phyloP scores from a whole-genome alignment of 2,888 invertebrate genomes.

The Lasioglossum marginatum region DNA sequence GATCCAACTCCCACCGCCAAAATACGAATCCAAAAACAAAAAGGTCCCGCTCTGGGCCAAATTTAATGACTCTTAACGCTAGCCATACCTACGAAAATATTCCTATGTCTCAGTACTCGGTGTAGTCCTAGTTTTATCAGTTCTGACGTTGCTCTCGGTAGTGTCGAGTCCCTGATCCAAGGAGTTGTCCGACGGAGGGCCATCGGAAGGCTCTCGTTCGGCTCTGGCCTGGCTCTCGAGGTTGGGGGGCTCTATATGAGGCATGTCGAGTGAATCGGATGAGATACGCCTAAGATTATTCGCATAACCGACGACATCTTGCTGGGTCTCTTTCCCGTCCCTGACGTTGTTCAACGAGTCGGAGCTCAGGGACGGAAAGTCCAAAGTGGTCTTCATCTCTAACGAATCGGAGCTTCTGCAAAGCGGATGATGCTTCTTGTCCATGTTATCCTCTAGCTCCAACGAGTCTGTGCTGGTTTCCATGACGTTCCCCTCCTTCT shows the following conservation, averaged over 20 bases:
- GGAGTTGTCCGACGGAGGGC: constrained; percentile 63
- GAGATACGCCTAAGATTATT: constrained; percentile 80
- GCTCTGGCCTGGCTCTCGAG: constrained; percentile 53
- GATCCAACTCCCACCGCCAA: too few species aligned
- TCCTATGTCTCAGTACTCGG: constrained; percentile 76
- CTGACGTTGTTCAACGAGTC: constrained; percentile 82
- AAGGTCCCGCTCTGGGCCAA: too few species aligned
- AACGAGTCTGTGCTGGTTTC: constrained; percentile 88
- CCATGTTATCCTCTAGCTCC: constrained; percentile 85
- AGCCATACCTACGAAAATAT: constrained; percentile 62
- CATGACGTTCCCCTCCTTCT: constrained; percentile 85
- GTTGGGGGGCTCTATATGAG: constrained; percentile 75
- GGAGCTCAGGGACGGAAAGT: constrained; percentile 82
- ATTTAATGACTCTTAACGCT: not conserved
- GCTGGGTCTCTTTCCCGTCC: constrained; percentile 75
- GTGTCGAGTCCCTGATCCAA: constrained; percentile 65
- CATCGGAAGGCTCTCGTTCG: constrained; percentile 66
- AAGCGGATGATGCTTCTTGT: constrained; percentile 85
- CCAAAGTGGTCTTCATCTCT: constrained; percentile 86
- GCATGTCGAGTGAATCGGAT: constrained; percentile 82
- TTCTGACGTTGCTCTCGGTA: constrained; percentile 68
- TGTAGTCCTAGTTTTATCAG: constrained; percentile 71
- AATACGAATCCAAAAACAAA: too few species aligned
- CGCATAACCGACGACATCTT: constrained; percentile 72
- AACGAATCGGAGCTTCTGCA: constrained; percentile 89